phyloP scores from a whole-genome alignment of 2,888 invertebrate species.

The Metacarcinus magister region DNA sequence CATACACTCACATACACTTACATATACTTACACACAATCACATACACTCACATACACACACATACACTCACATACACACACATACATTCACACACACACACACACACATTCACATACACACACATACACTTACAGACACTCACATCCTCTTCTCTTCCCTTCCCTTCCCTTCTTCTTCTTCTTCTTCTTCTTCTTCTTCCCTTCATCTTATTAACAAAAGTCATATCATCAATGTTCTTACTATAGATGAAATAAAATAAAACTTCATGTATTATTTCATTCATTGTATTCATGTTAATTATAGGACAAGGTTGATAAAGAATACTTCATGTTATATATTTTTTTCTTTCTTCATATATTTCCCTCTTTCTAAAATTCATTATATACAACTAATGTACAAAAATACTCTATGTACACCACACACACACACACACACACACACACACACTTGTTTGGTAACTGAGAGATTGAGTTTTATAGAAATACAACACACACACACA shows the following conservation, averaged over 20 bases:
- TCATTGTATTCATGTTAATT: too few relatives aligned
- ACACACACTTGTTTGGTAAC: background rate
- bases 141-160: background rate
- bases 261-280: too few relatives aligned
- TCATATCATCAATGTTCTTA: too few relatives aligned
- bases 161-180: background rate
- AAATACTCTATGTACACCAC: background rate
- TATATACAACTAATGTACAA: background rate
- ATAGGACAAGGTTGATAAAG: too few relatives aligned
- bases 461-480: background rate
- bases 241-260: too few relatives aligned
- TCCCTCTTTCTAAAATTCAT: background rate
- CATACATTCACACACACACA: background rate
- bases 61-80: too few relatives aligned
- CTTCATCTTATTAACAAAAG: background rate
- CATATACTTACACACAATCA: too few relatives aligned
- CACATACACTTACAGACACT: constrained; percentile 17
- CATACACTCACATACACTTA: too few relatives aligned
- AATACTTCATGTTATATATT: background rate
- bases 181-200: background rate
- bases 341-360: background rate
- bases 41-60: too few relatives aligned
- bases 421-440: constrained; percentile 21
- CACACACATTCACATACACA: background rate
- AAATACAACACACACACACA: background rate